Evolutionary conservation across 1,140 invertebrate genomes (phyloP).

Genomic region (Babylonia areolata): DNA sequence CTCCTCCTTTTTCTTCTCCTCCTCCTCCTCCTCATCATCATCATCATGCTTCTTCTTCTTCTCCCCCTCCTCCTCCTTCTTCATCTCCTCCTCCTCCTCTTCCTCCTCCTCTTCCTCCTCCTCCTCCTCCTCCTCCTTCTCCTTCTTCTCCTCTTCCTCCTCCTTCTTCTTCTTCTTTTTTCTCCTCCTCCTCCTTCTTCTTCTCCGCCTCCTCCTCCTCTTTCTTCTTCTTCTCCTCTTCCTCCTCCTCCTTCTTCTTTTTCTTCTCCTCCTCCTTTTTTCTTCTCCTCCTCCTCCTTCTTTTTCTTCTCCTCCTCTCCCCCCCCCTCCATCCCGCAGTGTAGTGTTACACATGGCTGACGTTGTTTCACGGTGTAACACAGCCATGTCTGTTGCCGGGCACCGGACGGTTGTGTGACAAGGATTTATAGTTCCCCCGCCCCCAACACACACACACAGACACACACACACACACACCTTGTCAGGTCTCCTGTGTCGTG

Average conservation of each 20-base stretch:
- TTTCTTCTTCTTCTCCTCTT: not conserved
- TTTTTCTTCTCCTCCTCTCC: too few relatives aligned
- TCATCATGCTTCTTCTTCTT: not conserved
- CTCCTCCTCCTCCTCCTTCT: slow-evolving; percentile 24
- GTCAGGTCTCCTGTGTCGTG: too few relatives aligned
- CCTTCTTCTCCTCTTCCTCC: not conserved
- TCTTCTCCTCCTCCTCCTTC: too few relatives aligned
- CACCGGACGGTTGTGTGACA: too few relatives aligned
- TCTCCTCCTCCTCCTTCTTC: not conserved
- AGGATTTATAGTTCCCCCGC: too few relatives aligned
- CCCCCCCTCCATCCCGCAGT: not conserved
- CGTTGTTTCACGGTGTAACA: too few relatives aligned
- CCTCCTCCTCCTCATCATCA: too few relatives aligned
- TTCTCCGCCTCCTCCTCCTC: not conserved
- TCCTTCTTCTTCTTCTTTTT: not conserved
- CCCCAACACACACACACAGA: too few relatives aligned
- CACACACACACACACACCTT: too few relatives aligned
- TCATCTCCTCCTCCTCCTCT: slow-evolving; percentile 30
- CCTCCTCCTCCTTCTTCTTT: not conserved
- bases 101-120: slow-evolving; percentile 30
- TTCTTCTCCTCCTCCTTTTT: too few relatives aligned
- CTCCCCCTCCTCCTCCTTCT: slow-evolving; percentile 37
- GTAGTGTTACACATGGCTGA: not conserved
- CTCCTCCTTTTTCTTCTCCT: not conserved
- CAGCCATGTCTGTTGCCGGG: too few relatives aligned